A percentile compares a stretch with the other conserved stretches of the same genome.
Evolutionary conservation across 2,797 vertebrate genomes (phyloP).

Genomic region (Scolopax bukidnonensis): DNA sequence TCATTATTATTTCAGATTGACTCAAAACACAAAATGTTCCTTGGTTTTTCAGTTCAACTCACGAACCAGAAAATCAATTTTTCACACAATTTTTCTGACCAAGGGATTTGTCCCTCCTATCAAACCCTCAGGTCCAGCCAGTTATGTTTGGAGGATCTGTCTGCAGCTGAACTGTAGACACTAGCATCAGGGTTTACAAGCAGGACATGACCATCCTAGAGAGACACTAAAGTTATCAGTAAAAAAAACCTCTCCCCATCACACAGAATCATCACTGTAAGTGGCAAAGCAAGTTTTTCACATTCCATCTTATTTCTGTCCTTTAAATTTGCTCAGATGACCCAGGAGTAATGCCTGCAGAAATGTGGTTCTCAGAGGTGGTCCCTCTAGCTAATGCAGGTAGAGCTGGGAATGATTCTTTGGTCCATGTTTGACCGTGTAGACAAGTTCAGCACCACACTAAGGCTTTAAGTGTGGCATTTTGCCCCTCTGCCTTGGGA

Average conservation of each 20-base stretch:
- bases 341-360: neutral
- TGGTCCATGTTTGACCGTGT: accelerated
- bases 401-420: accelerated
- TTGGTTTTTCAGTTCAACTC: neutral
- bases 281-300: neutral
- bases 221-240: neutral
- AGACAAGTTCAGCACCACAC: neutral
- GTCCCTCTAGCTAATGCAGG: neutral
- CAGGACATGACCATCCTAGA: neutral
- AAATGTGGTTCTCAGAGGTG: neutral
- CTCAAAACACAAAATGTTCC: neutral
- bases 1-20: neutral
- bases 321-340: neutral
- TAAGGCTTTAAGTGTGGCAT: neutral
- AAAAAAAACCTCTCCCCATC: neutral
- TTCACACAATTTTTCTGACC: neutral
- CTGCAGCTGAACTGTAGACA: neutral
- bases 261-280: neutral
- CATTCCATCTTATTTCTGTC: accelerated
- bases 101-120: neutral
- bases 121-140: neutral
- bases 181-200: neutral
- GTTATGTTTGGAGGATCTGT: neutral
- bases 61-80: neutral
- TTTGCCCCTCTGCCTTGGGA: neutral